These are phyloP conservation scores for Polylopha cassiicola DNA, from an alignment of 2,888 invertebrate species.

Conservation along the genomic window DNA sequence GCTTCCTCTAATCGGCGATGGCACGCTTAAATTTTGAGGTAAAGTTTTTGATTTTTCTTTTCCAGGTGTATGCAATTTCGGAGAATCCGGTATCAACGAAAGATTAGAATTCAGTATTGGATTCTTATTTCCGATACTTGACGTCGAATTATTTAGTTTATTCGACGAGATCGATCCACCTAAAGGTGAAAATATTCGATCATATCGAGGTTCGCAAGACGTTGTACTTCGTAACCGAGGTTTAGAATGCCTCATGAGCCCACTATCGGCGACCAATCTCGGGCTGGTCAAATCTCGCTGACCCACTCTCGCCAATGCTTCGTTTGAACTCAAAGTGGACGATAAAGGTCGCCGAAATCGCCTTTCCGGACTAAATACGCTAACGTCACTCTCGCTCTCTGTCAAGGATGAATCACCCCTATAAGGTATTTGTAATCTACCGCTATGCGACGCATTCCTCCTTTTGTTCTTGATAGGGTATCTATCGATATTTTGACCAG, in stretches of 20 bases:
- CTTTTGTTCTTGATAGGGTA: slow-evolving; percentile 48
- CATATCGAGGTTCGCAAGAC: slow-evolving; percentile 67
- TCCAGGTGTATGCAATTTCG: slow-evolving; percentile 59
- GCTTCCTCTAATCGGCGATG: slow-evolving; percentile 67
- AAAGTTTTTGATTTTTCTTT: slow-evolving; percentile 79
- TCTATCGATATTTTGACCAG: slow-evolving; percentile 47
- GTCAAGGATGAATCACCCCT: slow-evolving; percentile 62
- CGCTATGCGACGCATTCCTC: slow-evolving; percentile 48
- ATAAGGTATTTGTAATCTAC: slow-evolving; percentile 47
- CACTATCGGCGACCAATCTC: slow-evolving; percentile 58
- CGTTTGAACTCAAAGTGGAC: slow-evolving; percentile 65
- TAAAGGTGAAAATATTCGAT: slow-evolving; percentile 66
- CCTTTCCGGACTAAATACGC: slow-evolving; percentile 58
- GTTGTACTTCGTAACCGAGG: slow-evolving; percentile 64
- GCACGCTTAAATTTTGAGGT: slow-evolving; percentile 75
- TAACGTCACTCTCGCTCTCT: slow-evolving; percentile 69
- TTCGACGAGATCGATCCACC: slow-evolving; percentile 58
- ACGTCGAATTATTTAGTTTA: slow-evolving; percentile 59
- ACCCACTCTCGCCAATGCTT: slow-evolving; percentile 57
- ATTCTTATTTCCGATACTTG: slow-evolving; percentile 54
- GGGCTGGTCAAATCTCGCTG: slow-evolving; percentile 64
- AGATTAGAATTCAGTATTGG: slow-evolving; percentile 66
- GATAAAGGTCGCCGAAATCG: slow-evolving; percentile 63
- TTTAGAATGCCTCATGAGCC: slow-evolving; percentile 50
- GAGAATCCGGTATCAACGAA: slow-evolving; percentile 67